Conservation (phyloP, 2,888 invertebrate species). For the Microchrysa polita region DNA sequence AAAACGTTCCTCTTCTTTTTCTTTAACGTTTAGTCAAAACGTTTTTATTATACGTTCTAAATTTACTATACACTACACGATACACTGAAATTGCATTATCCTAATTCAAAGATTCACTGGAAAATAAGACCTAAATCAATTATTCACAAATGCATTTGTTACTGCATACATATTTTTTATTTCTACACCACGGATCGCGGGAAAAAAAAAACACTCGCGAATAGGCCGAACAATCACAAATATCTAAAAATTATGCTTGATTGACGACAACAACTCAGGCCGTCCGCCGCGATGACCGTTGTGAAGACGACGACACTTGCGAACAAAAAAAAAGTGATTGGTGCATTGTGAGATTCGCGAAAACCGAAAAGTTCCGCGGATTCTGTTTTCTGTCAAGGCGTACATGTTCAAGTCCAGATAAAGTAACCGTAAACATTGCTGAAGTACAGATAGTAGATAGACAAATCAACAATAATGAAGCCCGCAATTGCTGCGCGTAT, state of each 20-base stretch:
- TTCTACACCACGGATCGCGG: neutral
- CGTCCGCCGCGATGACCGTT: neutral
- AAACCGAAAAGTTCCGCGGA: conserved; percentile 30
- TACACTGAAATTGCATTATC: neutral
- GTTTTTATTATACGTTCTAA: neutral
- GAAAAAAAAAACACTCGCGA: conserved; percentile 15
- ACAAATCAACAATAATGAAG: conserved; percentile 8
- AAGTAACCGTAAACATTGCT: conserved; percentile 15
- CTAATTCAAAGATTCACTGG: neutral
- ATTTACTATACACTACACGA: neutral
- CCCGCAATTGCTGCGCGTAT: neutral
- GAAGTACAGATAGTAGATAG: neutral
- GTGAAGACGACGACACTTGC: neutral
- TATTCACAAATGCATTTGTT: neutral
- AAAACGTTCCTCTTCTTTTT: neutral
- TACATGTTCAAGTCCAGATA: conserved; percentile 31
- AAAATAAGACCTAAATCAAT: neutral
- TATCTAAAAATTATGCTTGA: conserved; percentile 22
- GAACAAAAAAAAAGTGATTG: conserved; percentile 25
- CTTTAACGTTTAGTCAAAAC: neutral
- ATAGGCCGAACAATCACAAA: conserved; percentile 32
- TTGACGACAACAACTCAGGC: too few species aligned
- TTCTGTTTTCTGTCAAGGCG: conserved; percentile 40
- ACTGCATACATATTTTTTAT: too few species aligned
- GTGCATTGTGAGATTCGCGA: conserved; percentile 6